These are phyloP conservation scores for Archocentrus centrarchus DNA, from an alignment of 2,113 vertebrate genomes.

Conservation along the genomic window DNA sequence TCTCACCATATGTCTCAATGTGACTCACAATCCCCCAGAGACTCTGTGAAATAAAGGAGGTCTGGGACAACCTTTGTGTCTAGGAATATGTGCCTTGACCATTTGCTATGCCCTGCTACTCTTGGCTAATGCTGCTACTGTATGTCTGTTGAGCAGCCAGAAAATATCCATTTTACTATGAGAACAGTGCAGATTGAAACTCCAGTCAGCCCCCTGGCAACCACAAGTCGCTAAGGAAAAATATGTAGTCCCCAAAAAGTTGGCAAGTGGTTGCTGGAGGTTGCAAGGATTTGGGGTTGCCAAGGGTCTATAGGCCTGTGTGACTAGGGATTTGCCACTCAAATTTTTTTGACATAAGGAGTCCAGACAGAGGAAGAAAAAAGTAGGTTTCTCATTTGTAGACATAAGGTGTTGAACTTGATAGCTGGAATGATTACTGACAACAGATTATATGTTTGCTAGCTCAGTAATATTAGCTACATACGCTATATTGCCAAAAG, in stretches of 20 bases:
- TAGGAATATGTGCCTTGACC: background rate
- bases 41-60: background rate
- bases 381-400: background rate
- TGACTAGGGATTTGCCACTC: too few relatives aligned
- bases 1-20: background rate
- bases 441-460: background rate
- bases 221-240: background rate
- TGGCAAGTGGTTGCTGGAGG: background rate
- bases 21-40: conserved; percentile 4
- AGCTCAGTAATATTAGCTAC: background rate
- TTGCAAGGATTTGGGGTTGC: background rate
- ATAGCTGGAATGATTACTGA: background rate
- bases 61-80: background rate
- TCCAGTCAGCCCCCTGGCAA: background rate
- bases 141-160: background rate
- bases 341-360: background rate
- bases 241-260: background rate
- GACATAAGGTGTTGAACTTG: background rate
- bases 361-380: background rate
- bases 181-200: background rate
- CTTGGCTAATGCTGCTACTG: background rate
- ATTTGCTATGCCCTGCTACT: background rate
- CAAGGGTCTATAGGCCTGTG: too few relatives aligned
- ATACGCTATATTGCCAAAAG: too few relatives aligned
- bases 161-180: background rate